phyloP scores from a whole-genome alignment of 2,797 vertebrate genomes.

The Myotis findleyi region DNA sequence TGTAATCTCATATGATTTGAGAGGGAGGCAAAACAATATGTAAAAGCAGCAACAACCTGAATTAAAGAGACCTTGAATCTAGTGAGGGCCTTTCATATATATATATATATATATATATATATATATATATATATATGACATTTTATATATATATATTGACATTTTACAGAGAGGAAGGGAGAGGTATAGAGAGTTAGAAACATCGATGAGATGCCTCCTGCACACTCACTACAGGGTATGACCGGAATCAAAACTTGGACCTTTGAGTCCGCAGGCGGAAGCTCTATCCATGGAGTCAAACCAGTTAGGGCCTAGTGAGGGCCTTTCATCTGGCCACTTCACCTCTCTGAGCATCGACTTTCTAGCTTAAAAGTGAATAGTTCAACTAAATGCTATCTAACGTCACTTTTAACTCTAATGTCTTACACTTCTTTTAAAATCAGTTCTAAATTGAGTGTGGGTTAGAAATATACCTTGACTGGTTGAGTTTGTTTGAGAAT shows the following conservation, averaged over 20 bases:
- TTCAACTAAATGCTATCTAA: background rate
- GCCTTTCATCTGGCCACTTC: background rate
- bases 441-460: background rate
- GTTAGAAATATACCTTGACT: background rate
- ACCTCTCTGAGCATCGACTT: background rate
- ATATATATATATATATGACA: too few relatives aligned
- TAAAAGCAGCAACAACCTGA: background rate
- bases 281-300: too few relatives aligned
- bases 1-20: slow-evolving; percentile 62
- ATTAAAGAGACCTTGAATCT: background rate
- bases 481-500: background rate
- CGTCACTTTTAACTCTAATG: background rate
- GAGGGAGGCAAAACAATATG: background rate
- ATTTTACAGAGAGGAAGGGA: too few relatives aligned
- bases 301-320: background rate
- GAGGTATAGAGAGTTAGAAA: too few relatives aligned
- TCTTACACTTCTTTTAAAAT: background rate
- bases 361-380: background rate
- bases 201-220: too few relatives aligned
- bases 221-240: too few relatives aligned
- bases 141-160: too few relatives aligned
- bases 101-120: too few relatives aligned
- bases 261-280: too few relatives aligned
- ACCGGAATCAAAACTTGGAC: too few relatives aligned
- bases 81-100: background rate